Conservation (phyloP, 2,888 invertebrate genomes). For the Drosophila planitibia region DNA sequence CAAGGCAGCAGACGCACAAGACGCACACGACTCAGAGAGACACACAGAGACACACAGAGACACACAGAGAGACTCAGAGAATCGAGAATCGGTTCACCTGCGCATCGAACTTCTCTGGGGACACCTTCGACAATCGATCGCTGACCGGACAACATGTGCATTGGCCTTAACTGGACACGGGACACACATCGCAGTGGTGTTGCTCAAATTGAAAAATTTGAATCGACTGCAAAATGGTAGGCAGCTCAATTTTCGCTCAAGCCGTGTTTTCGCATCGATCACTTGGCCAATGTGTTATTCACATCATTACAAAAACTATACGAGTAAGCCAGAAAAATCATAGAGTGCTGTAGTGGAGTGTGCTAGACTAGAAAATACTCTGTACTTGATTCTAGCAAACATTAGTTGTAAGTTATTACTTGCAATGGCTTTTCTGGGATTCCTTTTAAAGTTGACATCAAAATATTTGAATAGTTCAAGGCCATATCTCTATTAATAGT, state of each 20-base stretch:
- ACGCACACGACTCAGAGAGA: conserved; percentile 1
- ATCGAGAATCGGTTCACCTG: conserved; percentile 64
- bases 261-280: conserved; percentile 77
- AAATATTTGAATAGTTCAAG: not conserved
- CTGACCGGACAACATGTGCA: conserved; percentile 62
- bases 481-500: not conserved
- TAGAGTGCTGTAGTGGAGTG: not conserved
- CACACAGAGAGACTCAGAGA: conserved; percentile 8
- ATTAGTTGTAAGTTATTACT: not conserved
- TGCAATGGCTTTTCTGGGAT: not conserved
- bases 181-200: conserved; percentile 29
- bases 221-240: conserved; percentile 65
- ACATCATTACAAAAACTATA: not conserved
- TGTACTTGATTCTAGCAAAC: not conserved
- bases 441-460: not conserved
- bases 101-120: conserved; percentile 71
- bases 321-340: not conserved
- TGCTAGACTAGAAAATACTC: not conserved
- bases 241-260: conserved; percentile 53
- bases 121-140: conserved; percentile 57
- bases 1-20: conserved; percentile 7
- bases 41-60: not conserved
- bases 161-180: conserved; percentile 29
- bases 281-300: conserved; percentile 23
- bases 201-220: conserved; percentile 72